Base-by-base conservation (phyloP, 2,113 vertebrate species). In the Toxotes jaculatrix region DNA sequence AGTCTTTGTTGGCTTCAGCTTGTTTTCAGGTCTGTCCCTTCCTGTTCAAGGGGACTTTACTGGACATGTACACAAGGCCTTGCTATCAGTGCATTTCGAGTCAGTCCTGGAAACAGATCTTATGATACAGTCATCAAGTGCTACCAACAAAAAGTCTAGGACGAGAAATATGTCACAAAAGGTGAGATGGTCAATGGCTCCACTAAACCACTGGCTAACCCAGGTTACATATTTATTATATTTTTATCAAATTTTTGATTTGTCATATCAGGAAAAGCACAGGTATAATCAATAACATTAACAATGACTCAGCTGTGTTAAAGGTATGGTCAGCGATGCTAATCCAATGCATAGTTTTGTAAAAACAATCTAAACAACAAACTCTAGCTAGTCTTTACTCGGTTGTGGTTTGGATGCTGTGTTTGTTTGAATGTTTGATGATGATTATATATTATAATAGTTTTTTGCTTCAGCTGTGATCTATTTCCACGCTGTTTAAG, bases 1-100 rank as follows among this genome's bases (percentile, higher is more conserved):
- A 49, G 40, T 61, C 47, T 72, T 62, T 73, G 49, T 63, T 59
- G 4, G 49, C 67, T 64, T 74, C 47, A 51, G 56, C 68, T 49
- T 7, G 27, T 47, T 27, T 66, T 65, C 32, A 19, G 12, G 21
- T 56, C 34, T n/a, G 45, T 62, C 16, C 45, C 19, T 21, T 31
- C 21, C 53, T 55, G 7, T 7, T 45, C 55, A 21, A 38, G 43
- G 60, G 40, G 10, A 38, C 66, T 66, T 66, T 27, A 66, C 9
- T 45, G 43, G 13, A 16, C 11, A 45, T 40, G 5, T 40, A 9
- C 9, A 40, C 38, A 8, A 40, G 7, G 38, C 38, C 7, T 8
- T 40, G 38, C 38, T 40, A 4, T 2, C 8, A 9, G 38, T 8
- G 38, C 38, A 9, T 40, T 40, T 9, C 7, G 38, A 36, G 9